phyloP scores from a whole-genome alignment of 2,113 vertebrate genomes.

The Anser cygnoides region DNA sequence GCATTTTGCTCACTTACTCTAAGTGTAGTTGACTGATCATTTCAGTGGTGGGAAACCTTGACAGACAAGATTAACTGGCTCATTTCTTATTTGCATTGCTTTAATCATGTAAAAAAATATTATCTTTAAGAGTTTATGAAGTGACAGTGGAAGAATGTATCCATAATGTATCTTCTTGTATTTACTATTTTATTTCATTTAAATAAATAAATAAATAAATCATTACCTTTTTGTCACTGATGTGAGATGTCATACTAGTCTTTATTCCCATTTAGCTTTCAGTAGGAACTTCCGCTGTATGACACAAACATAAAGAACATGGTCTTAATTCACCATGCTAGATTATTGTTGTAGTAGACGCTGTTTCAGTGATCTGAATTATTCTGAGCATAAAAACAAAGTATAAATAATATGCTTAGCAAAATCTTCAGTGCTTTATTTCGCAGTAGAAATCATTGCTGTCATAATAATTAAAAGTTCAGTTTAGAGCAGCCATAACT shows the following conservation, averaged over 20 bases:
- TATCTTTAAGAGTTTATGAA: neutral
- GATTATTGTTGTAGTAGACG: neutral
- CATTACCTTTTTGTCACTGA: neutral
- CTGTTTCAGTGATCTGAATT: neutral
- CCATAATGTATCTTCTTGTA: neutral
- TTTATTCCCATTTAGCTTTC: neutral
- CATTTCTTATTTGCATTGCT: neutral
- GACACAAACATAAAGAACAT: neutral
- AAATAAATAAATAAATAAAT: neutral
- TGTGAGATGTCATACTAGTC: neutral
- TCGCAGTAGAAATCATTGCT: neutral
- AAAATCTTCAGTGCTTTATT: neutral
- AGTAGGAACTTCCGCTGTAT: neutral
- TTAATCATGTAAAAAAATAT: neutral
- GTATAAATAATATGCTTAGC: neutral
- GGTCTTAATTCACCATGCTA: neutral
- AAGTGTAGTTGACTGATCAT: neutral
- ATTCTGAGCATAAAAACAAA: neutral
- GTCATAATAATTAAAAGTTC: neutral
- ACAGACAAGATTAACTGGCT: neutral
- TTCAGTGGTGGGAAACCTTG: neutral
- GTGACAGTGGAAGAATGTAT: neutral
- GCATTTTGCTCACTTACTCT: neutral
- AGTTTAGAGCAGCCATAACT: neutral
- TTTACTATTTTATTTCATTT: neutral